Conservation (phyloP, 2,888 invertebrate genomes). For the Lordiphosa fenestrarum region DNA sequence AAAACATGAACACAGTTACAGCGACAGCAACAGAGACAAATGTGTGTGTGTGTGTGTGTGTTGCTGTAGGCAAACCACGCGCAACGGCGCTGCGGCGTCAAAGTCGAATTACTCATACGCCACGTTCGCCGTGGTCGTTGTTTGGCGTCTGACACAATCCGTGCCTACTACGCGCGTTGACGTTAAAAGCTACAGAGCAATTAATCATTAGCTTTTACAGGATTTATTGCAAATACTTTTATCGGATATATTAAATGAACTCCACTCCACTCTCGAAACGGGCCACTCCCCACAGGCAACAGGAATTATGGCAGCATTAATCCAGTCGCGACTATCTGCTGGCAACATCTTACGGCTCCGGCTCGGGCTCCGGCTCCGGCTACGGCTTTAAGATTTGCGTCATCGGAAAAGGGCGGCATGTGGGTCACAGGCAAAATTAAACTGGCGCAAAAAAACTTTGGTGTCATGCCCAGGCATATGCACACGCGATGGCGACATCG, state of each 20-base stretch:
- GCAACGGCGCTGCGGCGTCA: constrained; percentile 62
- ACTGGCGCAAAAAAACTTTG: constrained; percentile 35
- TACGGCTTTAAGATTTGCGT: constrained; percentile 68
- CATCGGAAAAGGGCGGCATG: constrained; percentile 51
- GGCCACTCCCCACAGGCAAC: constrained; percentile 36
- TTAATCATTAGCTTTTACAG: constrained; percentile 78
- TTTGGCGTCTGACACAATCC: constrained; percentile 54
- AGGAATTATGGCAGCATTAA: constrained; percentile 72
- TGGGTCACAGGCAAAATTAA: constrained; percentile 54
- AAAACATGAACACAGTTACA: constrained; percentile 59
- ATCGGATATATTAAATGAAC: constrained; percentile 74
- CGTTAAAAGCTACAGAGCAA: constrained; percentile 72
- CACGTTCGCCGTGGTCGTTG: constrained; percentile 47
- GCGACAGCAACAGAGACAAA: constrained; percentile 50
- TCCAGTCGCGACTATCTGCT: constrained; percentile 64
- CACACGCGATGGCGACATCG: constrained; percentile 36
- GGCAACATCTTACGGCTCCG: constrained; percentile 52
- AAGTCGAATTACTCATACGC: constrained; percentile 73
- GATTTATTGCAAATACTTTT: constrained; percentile 78
- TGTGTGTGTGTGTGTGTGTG: constrained; percentile 16
- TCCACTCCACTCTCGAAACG: constrained; percentile 56
- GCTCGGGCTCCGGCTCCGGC: constrained; percentile 3
- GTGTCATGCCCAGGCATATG: constrained; percentile 27
- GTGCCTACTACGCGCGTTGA: constrained; percentile 70
- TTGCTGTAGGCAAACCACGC: constrained; percentile 66